These are phyloP conservation scores for Poecilobothrus nobilitatus DNA, from an alignment of 2,888 invertebrate species.

Conservation along the genomic window DNA sequence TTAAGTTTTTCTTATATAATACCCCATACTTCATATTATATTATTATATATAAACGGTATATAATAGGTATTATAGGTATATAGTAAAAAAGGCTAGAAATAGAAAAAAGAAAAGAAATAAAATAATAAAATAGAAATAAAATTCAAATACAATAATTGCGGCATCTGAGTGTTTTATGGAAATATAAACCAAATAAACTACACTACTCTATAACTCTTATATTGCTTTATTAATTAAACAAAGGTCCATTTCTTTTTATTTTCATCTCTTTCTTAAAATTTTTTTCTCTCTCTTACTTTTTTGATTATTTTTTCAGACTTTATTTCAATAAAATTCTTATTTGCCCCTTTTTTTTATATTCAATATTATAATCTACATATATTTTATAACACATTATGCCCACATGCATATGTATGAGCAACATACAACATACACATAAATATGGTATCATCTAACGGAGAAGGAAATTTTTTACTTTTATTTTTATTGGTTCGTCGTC, in stretches of 20 bases:
- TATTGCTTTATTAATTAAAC: slow-evolving; percentile 3
- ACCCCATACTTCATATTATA: neutral
- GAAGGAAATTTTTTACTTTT: neutral
- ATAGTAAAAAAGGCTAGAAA: neutral
- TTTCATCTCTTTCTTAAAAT: too few relatives aligned
- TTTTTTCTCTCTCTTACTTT: too few relatives aligned
- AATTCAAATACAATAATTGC: neutral
- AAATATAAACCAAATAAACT: neutral
- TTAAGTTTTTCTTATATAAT: neutral
- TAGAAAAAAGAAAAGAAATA: neutral
- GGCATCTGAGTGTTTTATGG: neutral
- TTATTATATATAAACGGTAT: too few relatives aligned
- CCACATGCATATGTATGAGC: neutral
- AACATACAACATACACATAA: too few relatives aligned
- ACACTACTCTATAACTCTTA: neutral
- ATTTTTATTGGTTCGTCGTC: neutral
- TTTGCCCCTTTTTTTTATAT: neutral
- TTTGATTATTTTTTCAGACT: neutral
- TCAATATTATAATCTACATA: neutral
- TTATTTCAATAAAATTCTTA: neutral
- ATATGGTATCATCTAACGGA: too few relatives aligned
- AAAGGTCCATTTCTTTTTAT: neutral
- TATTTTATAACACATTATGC: neutral
- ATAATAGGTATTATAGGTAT: too few relatives aligned
- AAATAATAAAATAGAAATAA: neutral